phyloP scores from a whole-genome alignment of 2,797 vertebrate genomes.

The Gymnodraco acuticeps region DNA sequence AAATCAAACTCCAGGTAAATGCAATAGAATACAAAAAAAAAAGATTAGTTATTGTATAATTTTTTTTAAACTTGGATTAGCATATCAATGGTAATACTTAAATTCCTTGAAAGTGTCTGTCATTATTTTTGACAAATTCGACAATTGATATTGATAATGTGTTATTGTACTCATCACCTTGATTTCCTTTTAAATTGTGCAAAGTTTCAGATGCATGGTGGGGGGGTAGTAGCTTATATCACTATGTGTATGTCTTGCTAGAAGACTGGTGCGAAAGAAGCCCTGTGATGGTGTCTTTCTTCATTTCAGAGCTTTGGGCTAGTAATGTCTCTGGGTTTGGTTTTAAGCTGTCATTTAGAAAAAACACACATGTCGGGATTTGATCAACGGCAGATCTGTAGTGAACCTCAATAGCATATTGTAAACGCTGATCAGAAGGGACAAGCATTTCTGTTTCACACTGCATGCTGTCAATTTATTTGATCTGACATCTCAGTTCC shows the following conservation, averaged over 20 bases:
- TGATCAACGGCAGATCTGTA: neutral
- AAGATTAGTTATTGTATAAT: neutral
- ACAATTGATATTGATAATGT: neutral
- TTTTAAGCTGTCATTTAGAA: neutral
- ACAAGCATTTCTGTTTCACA: neutral
- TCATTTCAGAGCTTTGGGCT: too few species aligned
- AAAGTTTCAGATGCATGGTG: neutral
- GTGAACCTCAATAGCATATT: too few species aligned
- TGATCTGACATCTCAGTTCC: slow-evolving; percentile 14
- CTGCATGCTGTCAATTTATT: slow-evolving; percentile 11
- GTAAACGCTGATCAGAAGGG: neutral
- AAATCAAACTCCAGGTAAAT: neutral
- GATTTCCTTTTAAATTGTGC: neutral
- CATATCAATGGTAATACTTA: neutral
- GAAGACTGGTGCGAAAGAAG: neutral
- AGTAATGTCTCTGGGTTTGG: neutral
- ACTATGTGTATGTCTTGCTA: neutral
- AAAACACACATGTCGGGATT: neutral
- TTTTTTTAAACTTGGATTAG: neutral
- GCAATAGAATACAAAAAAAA: neutral
- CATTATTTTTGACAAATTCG: neutral
- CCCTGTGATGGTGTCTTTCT: neutral
- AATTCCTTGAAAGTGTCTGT: neutral
- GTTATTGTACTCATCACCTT: neutral
- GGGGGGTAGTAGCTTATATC: neutral